Base-by-base conservation (phyloP, 2,888 invertebrate species). In the Megalurothrips usitatus region DNA sequence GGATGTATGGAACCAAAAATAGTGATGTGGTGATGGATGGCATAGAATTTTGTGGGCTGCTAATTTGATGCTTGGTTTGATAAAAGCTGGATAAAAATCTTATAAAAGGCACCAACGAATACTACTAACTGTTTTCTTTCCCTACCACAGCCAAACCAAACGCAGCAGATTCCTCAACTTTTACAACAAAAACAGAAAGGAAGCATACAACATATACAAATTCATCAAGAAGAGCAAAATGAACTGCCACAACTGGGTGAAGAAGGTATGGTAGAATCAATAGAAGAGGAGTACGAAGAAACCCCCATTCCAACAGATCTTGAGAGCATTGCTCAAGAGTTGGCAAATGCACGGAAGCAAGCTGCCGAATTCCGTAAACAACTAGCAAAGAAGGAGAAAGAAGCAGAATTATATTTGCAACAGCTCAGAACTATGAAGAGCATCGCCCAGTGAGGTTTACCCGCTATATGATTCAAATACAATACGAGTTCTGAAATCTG, bases 261-360 rank as follows among this genome's bases (percentile, higher is more conserved):
- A 79, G 86, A 87, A 49, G 87, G 86, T 26, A 85, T 86, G 48
- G 86, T 86, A 82, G 86, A 88, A 82, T 86, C 87, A 79, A 85
- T 84, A 63, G 87, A 89, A 82, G 89, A 90, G 84, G 89, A 88
- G 85, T 88, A 89, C 84, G 86, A 88, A 84, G 86, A 75, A 75
- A 26, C 58, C 58, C 58, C 58, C 17, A 75, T 75, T 12, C 68
- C 68, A 10, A 75, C 68, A 3, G 68, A 75, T 75, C 26, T 75
- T 23, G 68, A 75, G 23, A 75, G 23, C 10, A 75, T 75, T 75
- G 68, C 68, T 11, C 68, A 81, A 78, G 75, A 88, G 83, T 85
- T 88, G 79, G 86, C 85, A 17, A 86, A 87, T 82, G 87, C 87
- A 4, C 85, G 86, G 83, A 84, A 85, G 82, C 86, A 87, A 84